Percentiles rank a stretch among this genome's conserved stretches.
Conservation (phyloP, 2,113 vertebrate genomes). For the Rhineura floridana region DNA sequence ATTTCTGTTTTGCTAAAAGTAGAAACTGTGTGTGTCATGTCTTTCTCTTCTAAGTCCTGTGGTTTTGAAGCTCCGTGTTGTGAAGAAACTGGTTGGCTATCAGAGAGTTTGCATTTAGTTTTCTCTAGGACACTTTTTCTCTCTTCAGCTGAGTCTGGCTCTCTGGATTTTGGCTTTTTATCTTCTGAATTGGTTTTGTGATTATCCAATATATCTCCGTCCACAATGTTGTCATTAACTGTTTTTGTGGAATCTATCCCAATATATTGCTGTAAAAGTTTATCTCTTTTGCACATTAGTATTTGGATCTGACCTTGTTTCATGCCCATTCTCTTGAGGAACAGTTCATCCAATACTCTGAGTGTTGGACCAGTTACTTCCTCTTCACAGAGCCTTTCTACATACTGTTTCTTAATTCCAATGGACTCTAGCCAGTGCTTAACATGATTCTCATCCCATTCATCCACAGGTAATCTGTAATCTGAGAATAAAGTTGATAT, state of each 20-base stretch:
- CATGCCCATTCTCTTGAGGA: conserved; percentile 74
- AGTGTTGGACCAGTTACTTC: conserved; percentile 80
- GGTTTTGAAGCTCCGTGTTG: not conserved
- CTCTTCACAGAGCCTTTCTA: conserved; percentile 70
- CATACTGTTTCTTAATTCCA: conserved; percentile 75
- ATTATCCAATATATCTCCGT: rapidly evolving
- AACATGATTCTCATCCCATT: conserved; percentile 80
- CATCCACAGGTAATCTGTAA: conserved; percentile 58
- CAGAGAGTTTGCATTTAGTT: not conserved
- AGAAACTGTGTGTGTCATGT: not conserved
- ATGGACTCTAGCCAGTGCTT: conserved; percentile 76
- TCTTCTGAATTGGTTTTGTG: not conserved
- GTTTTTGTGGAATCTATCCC: not conserved
- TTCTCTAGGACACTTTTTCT: not conserved
- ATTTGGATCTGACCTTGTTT: conserved; percentile 77
- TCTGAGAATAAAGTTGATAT: conserved; percentile 47
- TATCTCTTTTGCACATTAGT: conserved; percentile 74
- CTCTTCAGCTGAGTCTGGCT: not conserved
- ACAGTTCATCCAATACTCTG: conserved; percentile 68
- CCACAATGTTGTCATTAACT: not conserved
- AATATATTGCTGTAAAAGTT: conserved; percentile 44
- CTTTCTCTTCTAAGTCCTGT: not conserved
- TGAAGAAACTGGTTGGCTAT: not conserved
- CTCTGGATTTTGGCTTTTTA: not conserved
- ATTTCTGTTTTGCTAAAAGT: not conserved